Evolutionary conservation across 2,797 vertebrate species (phyloP), one percentile per base, ranked within the genome.

Genomic region (Mormyrus proboscirostris): DNA sequence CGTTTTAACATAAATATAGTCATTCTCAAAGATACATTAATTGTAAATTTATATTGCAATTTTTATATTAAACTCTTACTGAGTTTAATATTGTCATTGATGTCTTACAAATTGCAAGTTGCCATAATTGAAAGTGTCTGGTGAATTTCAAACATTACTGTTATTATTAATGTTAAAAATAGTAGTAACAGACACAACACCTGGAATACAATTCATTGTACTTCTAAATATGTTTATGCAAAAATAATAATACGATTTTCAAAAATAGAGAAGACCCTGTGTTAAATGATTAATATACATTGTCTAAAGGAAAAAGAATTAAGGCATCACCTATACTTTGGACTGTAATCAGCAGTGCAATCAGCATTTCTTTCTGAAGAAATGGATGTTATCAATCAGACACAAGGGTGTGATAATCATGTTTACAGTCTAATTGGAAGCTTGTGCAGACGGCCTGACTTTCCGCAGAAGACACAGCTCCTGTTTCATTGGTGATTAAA

Each of bases 311-410:
- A 51, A 84, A 16, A 19, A 25, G 33, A 87, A 90, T 88, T 90
- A 84, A 55, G 88, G 88, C 57, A 44, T 76, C 83, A 84, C 87
- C 53, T 53, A 82, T 84, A 44, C 82, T 88, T 90, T 73, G 57
- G 53, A 38, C 89, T 84, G 86, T 84, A 90, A 90, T 88, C 89
- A 90, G 53, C 41, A 59, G 38, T 51, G 86, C 53, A 83, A 88
- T 90, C 87, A 83, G 76, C 44, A n/a, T 85, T 41, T 69, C 79
- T 84, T 88, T 90, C 44, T 90, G 62, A 88, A 88, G 89, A 79
- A 88, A 90, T 90, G 87, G 51, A 83, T 83, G 69, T 89, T 88
- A 89, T 59, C 87, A 83, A 82, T 82, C 69, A 82, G 88, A 90
- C 86, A 51, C 89, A 69, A 84, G 86, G 89, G 55, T 69, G 33